These are phyloP conservation scores for Lepidurus apus DNA, from an alignment of 1,140 invertebrate genomes.

Conservation along the genomic window DNA sequence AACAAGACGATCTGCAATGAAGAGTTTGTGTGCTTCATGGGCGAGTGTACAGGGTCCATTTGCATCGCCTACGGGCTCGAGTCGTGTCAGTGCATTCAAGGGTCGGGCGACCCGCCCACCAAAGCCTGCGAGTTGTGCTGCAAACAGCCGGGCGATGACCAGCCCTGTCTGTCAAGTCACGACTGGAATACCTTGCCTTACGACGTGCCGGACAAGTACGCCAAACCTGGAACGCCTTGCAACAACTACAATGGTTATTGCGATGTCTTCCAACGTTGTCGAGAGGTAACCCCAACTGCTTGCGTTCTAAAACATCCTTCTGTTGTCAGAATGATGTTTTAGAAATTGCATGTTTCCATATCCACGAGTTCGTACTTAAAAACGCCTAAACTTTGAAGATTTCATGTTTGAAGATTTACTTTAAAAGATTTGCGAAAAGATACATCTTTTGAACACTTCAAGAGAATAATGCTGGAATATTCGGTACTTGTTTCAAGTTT, in stretches of 20 bases:
- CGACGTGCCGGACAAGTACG: conserved; percentile 85
- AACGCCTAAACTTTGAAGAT: too few species aligned
- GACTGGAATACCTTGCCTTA: conserved; percentile 81
- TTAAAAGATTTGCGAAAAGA: too few species aligned
- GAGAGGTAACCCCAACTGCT: conserved; percentile 56
- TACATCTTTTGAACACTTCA: too few species aligned
- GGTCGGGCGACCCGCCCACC: conserved; percentile 65
- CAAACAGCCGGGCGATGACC: conserved; percentile 73
- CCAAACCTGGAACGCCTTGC: conserved; percentile 92
- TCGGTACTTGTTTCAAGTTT: too few species aligned
- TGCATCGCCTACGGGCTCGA: conserved; percentile 88
- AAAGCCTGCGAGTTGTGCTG: conserved; percentile 87
- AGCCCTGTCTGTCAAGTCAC: conserved; percentile 64
- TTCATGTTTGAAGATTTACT: too few species aligned
- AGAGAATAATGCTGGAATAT: too few species aligned
- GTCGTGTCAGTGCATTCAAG: conserved; percentile 86
- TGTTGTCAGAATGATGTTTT: too few species aligned
- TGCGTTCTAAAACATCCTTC: too few species aligned
- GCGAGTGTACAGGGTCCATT: conserved; percentile 88
- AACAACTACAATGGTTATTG: conserved; percentile 99
- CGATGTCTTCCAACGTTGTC: conserved; percentile 96
- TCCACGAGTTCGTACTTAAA: too few species aligned
- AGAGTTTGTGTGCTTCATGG: conserved; percentile 91
- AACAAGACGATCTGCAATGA: conserved; percentile 92
- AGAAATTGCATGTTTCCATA: too few species aligned